Evolutionary conservation across 2,113 vertebrate species (phyloP).

Genomic region (Bujurquina vittata): DNA sequence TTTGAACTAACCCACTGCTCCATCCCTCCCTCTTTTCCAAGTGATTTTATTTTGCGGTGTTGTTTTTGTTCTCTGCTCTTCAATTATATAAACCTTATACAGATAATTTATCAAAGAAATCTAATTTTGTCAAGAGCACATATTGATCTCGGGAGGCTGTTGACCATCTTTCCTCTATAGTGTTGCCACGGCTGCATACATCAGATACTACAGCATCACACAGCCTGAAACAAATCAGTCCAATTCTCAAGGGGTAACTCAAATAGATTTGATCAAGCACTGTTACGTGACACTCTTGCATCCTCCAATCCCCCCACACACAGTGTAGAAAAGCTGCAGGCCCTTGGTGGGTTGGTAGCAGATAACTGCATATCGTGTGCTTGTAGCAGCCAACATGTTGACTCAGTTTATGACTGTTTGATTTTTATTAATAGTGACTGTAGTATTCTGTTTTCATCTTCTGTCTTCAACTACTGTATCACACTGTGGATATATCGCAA

Average conservation of each 20-base stretch:
- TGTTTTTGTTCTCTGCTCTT: not conserved
- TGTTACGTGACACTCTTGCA: conserved; percentile 12
- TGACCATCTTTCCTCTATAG: not conserved
- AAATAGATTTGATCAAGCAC: conserved; percentile 40
- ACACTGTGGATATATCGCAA: not conserved
- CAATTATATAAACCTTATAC: not conserved
- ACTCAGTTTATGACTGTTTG: conserved; percentile 4
- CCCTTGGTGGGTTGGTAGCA: conserved; percentile 2
- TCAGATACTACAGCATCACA: not conserved
- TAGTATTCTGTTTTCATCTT: not conserved
- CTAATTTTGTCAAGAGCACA: not conserved
- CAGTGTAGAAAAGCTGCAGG: not conserved
- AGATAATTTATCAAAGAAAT: not conserved
- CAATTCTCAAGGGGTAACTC: conserved; percentile 28
- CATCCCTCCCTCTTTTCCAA: not conserved
- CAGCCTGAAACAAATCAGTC: conserved; percentile 25
- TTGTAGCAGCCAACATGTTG: not conserved
- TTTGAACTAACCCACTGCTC: not conserved
- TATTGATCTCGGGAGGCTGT: not conserved
- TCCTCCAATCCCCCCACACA: not conserved
- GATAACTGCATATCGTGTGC: conserved; percentile 22
- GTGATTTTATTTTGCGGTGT: not conserved
- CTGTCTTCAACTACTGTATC: not conserved
- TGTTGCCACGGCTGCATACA: not conserved
- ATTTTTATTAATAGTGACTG: not conserved